Percentiles rank a stretch among this genome's conserved stretches.
These are phyloP conservation scores for Ophonus ardosiacus DNA, from an alignment of 2,888 invertebrate species.

Conservation along the genomic window DNA sequence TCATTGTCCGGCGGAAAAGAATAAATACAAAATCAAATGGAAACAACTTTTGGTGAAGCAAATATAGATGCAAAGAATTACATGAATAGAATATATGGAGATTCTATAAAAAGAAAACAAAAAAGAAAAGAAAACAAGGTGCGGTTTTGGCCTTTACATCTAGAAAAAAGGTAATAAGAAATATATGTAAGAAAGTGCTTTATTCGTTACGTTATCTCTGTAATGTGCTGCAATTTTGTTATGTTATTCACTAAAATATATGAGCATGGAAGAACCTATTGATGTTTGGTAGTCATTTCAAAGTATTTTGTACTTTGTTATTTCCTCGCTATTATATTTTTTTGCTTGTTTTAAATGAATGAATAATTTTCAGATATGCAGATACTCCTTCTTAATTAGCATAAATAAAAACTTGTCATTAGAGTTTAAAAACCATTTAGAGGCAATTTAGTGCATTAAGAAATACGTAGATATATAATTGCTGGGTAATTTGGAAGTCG, in stretches of 20 bases:
- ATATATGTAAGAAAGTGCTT: no score
- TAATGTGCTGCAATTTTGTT: neutral
- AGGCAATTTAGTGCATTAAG: neutral
- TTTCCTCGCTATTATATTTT: neutral
- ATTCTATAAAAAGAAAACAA: no score
- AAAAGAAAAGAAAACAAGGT: no score
- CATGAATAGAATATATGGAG: no score
- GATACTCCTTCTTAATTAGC: neutral
- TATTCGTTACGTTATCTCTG: no score
- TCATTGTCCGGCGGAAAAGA: no score
- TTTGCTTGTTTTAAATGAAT: neutral
- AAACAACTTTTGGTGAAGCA: no score
- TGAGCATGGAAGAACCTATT: no score
- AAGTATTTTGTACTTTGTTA: neutral
- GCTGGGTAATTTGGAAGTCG: conserved; percentile 33
- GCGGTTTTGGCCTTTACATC: no score
- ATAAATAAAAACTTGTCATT: neutral
- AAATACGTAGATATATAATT: conserved; percentile 37
- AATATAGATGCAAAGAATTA: no score
- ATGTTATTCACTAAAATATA: neutral
- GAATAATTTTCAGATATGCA: neutral
- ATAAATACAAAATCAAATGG: no score
- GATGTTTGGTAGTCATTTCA: neutral
- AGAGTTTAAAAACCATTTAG: conserved; percentile 31
- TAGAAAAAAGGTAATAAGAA: no score